Base-by-base conservation (phyloP, 1,140 invertebrate genomes). In the Saccostrea cuccullata region DNA sequence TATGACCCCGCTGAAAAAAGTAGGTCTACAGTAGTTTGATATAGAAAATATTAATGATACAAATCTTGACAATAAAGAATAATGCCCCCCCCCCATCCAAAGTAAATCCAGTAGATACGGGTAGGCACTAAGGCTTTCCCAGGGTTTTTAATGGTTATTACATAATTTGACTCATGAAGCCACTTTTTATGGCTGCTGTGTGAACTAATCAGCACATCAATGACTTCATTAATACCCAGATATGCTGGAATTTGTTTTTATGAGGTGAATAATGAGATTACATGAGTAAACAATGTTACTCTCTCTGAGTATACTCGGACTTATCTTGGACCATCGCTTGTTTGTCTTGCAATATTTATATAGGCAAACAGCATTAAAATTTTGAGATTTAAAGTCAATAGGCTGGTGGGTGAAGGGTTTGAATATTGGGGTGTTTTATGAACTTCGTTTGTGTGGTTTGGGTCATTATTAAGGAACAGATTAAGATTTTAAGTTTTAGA, bases 311-410 rank as follows among this genome's bases (percentile, higher is more conserved):
- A 36, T 77, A 77, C 70, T 77, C 30, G 23, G 70, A 77, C 23
- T 77, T 77, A 77, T 36, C 70, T 30, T 11, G 70, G 30, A 30
- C 23, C 26, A 26, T 77, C 26, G 70, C 23, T 77, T 77, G 26
- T 77, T 77, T 77, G 70, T 77, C 70, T 77, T 77, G 70, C 26
- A 30, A 77, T 77, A 77, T 77, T 77, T 77, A 77, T 77, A 77
- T 77, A 36, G 70, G 70, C 70, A 77, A 77, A 77, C 70, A 77
- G 70, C 70, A 77, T 77, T 77, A 77, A 77, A 77, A 77, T 77
- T 77, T 26, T 23, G 70, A 77, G 70, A 77, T 77, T 36, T 77
- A 77, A 77, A 77, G 70, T 77, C 15, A 36, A 77, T 26, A 77
- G 30, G 23, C 9, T 36, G 11, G 11, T 77, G 2, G 70, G 30